Evolutionary conservation across 2,888 invertebrate species (phyloP).

Genomic region (Brenthis ino): DNA sequence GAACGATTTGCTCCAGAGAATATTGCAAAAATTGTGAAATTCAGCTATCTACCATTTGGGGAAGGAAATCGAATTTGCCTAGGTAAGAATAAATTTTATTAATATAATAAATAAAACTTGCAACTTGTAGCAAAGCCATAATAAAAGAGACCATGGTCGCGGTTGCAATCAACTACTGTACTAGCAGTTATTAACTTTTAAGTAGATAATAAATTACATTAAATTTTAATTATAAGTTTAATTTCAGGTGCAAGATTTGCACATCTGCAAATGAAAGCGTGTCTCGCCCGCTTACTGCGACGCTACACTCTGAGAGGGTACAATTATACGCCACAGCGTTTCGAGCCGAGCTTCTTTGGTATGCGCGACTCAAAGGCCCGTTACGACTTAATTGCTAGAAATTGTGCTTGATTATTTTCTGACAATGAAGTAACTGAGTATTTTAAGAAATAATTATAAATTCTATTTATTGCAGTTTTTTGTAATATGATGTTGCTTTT

Average conservation of each 20-base stretch:
- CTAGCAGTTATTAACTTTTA: neutral
- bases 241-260: conserved; percentile 57
- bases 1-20: conserved; percentile 64
- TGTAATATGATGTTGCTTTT: too few species aligned
- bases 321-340: conserved; percentile 42
- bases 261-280: conserved; percentile 56
- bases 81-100: conserved; percentile 53
- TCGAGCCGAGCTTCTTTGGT: conserved; percentile 52
- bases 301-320: conserved; percentile 51
- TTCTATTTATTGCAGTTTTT: too few species aligned
- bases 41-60: conserved; percentile 47
- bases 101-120: neutral
- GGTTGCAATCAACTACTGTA: neutral
- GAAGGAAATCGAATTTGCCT: conserved; percentile 68
- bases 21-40: conserved; percentile 48
- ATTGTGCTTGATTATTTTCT: too few species aligned
- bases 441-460: too few species aligned
- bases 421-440: too few species aligned
- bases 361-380: conserved; percentile 48
- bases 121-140: too few species aligned
- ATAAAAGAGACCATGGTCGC: too few species aligned
- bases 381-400: conserved; percentile 48
- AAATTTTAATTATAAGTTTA: conserved; percentile 12
- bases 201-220: too few species aligned
- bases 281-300: conserved; percentile 49